A percentile compares a stretch with the other conserved stretches of the same genome.
Evolutionary conservation across 2,113 vertebrate genomes (phyloP).

Genomic region (Mesitornis unicolor): DNA sequence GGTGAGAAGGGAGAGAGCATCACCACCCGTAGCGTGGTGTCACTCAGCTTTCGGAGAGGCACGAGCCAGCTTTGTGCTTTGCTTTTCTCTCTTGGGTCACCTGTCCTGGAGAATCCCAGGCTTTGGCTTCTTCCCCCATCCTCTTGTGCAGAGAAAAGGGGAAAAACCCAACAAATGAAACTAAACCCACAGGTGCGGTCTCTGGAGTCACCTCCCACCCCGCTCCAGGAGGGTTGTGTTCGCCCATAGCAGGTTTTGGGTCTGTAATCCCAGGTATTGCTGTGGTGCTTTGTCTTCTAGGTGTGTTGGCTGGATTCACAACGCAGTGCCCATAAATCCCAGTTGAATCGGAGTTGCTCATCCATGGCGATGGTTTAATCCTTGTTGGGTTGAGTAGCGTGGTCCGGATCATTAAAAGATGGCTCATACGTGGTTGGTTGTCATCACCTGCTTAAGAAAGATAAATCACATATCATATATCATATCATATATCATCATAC

Average conservation of each 20-base stretch:
- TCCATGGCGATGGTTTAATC: not conserved
- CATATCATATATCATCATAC: too few species aligned
- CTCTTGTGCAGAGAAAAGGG: too few species aligned
- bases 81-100: too few species aligned
- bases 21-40: not conserved
- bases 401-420: not conserved
- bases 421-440: fast-evolving
- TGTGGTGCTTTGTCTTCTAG: not conserved
- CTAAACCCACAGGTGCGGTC: too few species aligned
- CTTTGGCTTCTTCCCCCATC: too few species aligned
- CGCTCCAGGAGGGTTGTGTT: not conserved
- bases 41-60: not conserved
- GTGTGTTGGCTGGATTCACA: not conserved
- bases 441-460: not conserved
- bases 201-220: not conserved
- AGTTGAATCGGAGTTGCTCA: not conserved
- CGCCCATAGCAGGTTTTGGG: fast-evolving
- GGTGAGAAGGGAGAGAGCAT: not conserved
- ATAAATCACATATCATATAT: too few species aligned
- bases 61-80: too few species aligned
- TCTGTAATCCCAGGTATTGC: not conserved
- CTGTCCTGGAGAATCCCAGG: too few species aligned
- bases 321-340: fast-evolving
- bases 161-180: too few species aligned
- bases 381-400: not conserved